These are phyloP conservation scores for Leiothrix lutea DNA, from an alignment of 2,113 vertebrate species.

Conservation along the genomic window DNA sequence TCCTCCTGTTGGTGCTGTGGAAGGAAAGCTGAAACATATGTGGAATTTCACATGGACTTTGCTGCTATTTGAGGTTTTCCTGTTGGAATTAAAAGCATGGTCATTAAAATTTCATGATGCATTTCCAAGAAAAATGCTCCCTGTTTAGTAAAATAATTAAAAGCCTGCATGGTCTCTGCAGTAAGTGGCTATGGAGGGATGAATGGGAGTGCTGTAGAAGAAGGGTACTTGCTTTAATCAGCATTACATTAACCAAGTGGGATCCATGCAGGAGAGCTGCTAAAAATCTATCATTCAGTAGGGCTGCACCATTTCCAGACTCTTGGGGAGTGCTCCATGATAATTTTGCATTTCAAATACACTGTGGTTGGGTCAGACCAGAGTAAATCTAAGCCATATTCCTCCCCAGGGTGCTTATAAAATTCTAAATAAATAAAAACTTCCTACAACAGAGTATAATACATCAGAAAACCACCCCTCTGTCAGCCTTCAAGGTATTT, in stretches of 20 bases:
- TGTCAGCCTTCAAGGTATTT: constrained; percentile 48
- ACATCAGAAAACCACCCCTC: background rate
- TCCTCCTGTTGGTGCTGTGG: background rate
- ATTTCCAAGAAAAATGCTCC: constrained; percentile 8
- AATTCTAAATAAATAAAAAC: constrained; percentile 50
- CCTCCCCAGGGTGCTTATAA: constrained; percentile 4
- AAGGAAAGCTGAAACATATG: background rate
- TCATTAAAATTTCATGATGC: constrained; percentile 18
- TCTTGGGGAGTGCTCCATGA: background rate
- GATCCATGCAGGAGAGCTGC: background rate
- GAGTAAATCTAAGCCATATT: constrained; percentile 21
- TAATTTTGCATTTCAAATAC: constrained; percentile 6
- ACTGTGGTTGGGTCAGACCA: background rate
- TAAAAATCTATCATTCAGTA: constrained; percentile 4
- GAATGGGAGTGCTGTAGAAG: background rate
- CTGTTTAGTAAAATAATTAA: constrained; percentile 36
- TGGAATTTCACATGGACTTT: background rate
- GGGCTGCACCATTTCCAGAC: background rate
- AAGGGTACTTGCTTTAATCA: background rate
- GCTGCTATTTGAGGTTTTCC: background rate
- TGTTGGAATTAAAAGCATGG: background rate
- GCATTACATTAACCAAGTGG: background rate
- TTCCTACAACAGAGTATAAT: background rate
- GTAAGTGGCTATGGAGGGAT: background rate
- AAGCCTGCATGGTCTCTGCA: constrained; percentile 4